Conservation (phyloP, 2,113 vertebrate species). For the Muntiacus reevesi region DNA sequence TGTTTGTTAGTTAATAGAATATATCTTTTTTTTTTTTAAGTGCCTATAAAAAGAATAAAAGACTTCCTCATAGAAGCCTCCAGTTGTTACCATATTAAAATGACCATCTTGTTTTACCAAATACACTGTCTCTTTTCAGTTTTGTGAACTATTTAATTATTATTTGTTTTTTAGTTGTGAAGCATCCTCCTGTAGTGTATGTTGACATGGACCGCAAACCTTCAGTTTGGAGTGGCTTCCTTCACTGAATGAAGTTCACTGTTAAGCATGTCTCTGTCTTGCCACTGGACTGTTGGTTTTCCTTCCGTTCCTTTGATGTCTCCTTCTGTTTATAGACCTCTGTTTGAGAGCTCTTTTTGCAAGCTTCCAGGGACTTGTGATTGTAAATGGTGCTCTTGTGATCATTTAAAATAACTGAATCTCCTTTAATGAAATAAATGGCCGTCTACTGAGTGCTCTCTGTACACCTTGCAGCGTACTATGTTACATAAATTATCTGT, state of each 20-base stretch:
- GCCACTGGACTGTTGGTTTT: background rate
- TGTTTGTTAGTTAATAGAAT: background rate
- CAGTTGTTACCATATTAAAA: background rate
- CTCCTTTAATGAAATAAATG: constrained; percentile 7
- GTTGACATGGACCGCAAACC: background rate
- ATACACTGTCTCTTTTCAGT: background rate
- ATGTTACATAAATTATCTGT: background rate
- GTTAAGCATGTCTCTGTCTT: background rate
- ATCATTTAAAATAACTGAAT: background rate
- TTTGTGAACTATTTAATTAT: background rate
- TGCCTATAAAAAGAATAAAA: background rate
- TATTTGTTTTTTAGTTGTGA: background rate
- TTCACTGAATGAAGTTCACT: background rate
- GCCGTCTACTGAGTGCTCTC: background rate
- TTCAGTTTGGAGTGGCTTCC: background rate
- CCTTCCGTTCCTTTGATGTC: background rate
- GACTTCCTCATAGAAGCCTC: background rate
- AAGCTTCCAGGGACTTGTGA: background rate
- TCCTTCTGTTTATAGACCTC: background rate
- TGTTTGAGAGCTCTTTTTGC: background rate
- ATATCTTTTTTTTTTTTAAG: background rate
- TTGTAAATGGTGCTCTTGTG: background rate
- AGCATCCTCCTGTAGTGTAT: background rate
- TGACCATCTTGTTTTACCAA: background rate
- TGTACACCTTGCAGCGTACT: background rate